Conservation (phyloP, 2,113 vertebrate genomes). For the Corydoras maculifer region DNA sequence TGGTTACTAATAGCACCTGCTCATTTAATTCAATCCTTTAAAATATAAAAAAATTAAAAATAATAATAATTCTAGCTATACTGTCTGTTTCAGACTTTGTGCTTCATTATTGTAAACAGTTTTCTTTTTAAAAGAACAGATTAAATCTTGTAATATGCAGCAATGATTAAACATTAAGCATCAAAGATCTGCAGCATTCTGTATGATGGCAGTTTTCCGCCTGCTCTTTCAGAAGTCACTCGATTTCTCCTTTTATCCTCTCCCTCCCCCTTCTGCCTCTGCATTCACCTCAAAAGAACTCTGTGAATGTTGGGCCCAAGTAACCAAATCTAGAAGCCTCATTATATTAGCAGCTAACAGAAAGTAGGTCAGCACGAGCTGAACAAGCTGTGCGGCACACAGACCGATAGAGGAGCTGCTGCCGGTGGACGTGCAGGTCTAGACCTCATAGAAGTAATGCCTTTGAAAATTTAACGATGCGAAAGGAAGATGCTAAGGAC, state of each 20-base stretch:
- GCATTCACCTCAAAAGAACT: conserved; percentile 39
- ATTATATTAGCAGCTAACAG: conserved; percentile 38
- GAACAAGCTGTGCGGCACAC: conserved; percentile 26
- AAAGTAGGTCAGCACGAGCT: conserved; percentile 45
- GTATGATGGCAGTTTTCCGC: conserved; percentile 10
- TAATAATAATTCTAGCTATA: neutral
- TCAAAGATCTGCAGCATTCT: conserved; percentile 7
- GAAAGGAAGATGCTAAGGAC: neutral
- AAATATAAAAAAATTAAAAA: neutral
- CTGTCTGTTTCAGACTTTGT: too few species aligned
- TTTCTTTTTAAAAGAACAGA: too few species aligned
- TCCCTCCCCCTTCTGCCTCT: conserved; percentile 11
- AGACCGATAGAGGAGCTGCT: conserved; percentile 20
- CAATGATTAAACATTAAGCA: neutral
- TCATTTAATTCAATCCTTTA: neutral
- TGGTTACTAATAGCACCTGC: too few species aligned
- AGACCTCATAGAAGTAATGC: conserved; percentile 9
- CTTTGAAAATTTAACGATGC: too few species aligned
- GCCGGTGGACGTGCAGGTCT: conserved; percentile 9
- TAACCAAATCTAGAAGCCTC: conserved; percentile 37
- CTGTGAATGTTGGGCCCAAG: conserved; percentile 31
- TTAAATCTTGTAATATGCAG: neutral
- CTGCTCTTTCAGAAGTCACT: conserved; percentile 13
- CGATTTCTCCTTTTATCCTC: conserved; percentile 13
- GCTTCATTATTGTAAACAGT: too few species aligned